Conservation (phyloP, 2,797 vertebrate genomes). For the Tokudaia tokunoshimensis region DNA sequence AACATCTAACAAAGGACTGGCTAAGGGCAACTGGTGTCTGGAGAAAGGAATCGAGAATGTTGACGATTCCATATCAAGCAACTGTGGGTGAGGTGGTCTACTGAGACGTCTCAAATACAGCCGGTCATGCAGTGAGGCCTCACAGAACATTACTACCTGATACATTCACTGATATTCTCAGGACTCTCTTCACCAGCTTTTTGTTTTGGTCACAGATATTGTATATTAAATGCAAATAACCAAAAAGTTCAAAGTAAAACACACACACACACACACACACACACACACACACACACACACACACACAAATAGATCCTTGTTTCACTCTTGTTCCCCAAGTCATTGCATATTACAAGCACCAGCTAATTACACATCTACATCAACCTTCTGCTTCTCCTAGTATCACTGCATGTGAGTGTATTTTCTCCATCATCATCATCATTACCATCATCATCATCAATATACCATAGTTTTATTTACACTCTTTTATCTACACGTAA, state of each 20-base stretch:
- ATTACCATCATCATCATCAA: not conserved
- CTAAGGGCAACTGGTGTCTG: not conserved
- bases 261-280: not conserved
- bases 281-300: not conserved
- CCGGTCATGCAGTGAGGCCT: not conserved
- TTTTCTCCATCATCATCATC: not conserved
- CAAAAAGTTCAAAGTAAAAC: conserved; percentile 6
- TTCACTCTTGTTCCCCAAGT: not conserved
- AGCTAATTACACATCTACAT: not conserved
- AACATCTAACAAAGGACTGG: not conserved
- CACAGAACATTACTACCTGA: not conserved
- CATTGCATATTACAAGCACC: not conserved
- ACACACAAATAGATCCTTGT: not conserved
- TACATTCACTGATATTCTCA: not conserved
- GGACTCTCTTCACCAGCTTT: not conserved
- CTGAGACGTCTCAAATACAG: not conserved
- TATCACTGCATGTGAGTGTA: not conserved
- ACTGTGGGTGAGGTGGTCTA: not conserved
- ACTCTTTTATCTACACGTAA: not conserved
- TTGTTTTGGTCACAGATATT: not conserved
- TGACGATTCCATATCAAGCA: not conserved
- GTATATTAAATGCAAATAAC: not conserved
- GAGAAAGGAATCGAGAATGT: not conserved
- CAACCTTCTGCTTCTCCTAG: not conserved
- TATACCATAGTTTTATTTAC: not conserved